A percentile compares a stretch with the other conserved stretches of the same genome.
Evolutionary conservation across 35 echinoderm and acorn worm species (phyloP).

Genomic region (Heliocidaris tuberculata): DNA sequence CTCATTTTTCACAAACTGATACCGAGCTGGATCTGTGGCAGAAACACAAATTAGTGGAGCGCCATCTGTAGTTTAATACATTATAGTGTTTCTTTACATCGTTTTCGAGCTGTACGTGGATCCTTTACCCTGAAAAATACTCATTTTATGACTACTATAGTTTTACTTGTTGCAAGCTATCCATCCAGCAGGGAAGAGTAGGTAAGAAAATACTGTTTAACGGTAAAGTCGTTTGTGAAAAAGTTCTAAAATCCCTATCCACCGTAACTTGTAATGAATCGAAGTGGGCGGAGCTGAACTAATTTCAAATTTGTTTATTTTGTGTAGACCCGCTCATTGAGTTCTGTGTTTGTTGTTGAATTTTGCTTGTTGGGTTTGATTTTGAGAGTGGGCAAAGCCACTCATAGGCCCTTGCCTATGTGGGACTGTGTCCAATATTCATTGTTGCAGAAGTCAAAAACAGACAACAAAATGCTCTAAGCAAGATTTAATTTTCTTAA

Average conservation of each 20-base stretch:
- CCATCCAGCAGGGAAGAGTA: not conserved
- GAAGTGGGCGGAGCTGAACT: not conserved
- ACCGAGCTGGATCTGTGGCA: not conserved
- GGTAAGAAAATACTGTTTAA: not conserved
- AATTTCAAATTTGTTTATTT: not conserved
- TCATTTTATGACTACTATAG: no score
- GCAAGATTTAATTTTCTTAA: no score
- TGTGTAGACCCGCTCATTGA: not conserved
- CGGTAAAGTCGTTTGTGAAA: not conserved
- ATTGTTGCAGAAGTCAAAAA: no score
- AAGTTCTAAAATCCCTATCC: not conserved
- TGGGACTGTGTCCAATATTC: no score
- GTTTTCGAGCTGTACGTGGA: no score
- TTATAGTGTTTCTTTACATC: not conserved
- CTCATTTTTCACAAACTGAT: no score
- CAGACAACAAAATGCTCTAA: no score
- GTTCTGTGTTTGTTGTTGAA: not conserved
- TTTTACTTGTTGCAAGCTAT: not conserved
- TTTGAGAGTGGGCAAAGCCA: no score
- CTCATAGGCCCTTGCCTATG: no score
- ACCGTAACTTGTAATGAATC: not conserved
- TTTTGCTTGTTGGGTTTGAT: not conserved
- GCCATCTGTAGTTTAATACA: not conserved
- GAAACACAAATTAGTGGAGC: not conserved
- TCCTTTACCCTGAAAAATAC: no score